These are phyloP conservation scores for Peribatodes rhomboidaria DNA, from an alignment of 2,888 invertebrate species.

Conservation along the genomic window DNA sequence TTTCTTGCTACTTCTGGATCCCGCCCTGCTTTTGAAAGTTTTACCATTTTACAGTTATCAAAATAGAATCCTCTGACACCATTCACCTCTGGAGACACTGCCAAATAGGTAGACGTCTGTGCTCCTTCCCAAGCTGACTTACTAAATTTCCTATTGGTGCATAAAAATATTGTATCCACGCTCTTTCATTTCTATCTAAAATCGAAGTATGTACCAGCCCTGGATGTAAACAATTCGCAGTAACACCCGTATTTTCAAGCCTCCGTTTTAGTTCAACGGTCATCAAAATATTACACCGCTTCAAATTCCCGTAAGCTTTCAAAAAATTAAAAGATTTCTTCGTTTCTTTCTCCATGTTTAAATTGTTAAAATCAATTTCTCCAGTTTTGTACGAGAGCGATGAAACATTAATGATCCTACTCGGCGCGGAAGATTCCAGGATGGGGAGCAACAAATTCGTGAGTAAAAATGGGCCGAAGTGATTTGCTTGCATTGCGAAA, in stretches of 20 bases:
- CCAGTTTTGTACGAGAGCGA: slow-evolving; percentile 48
- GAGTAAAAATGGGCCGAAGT: slow-evolving; percentile 88
- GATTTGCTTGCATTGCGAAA: slow-evolving; percentile 81
- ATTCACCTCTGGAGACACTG: neutral
- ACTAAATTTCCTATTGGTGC: neutral
- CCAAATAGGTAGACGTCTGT: neutral
- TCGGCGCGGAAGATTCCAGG: slow-evolving; percentile 55
- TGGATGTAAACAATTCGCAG: neutral
- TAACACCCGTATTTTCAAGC: neutral
- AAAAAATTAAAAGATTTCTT: slow-evolving; percentile 24
- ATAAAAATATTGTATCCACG: neutral
- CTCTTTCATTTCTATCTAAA: neutral
- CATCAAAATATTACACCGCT: slow-evolving; percentile 3
- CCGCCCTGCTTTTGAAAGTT: neutral
- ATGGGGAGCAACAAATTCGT: slow-evolving; percentile 85
- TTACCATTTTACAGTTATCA: neutral
- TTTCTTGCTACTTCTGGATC: neutral
- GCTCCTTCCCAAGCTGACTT: neutral
- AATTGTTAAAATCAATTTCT: slow-evolving; percentile 35
- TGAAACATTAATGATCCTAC: slow-evolving; percentile 56
- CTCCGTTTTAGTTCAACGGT: slow-evolving; percentile 2
- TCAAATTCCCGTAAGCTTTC: slow-evolving; percentile 7
- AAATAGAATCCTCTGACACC: neutral
- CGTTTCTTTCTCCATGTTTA: slow-evolving; percentile 37
- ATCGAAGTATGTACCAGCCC: neutral